phyloP scores from a whole-genome alignment of 2,113 vertebrate genomes.

The Percopsis transmontana region DNA sequence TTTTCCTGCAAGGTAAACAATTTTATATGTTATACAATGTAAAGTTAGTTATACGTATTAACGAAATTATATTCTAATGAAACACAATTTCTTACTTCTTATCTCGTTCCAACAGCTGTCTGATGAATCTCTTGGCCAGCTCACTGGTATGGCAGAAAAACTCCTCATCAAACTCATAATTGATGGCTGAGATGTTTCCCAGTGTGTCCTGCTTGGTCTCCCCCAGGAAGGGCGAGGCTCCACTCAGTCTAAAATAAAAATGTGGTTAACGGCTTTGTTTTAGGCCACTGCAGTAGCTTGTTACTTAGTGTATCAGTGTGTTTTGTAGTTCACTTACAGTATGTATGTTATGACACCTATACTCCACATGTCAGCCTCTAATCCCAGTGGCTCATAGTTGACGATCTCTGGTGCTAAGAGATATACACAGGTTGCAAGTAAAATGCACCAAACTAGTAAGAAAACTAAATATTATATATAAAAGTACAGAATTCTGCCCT shows the following conservation, averaged over 20 bases:
- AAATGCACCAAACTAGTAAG: not conserved
- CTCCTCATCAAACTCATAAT: constrained; percentile 94
- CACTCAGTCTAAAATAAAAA: constrained; percentile 83
- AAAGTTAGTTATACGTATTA: not conserved
- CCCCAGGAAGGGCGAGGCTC: constrained; percentile 94
- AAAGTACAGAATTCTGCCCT: not conserved
- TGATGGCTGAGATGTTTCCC: constrained; percentile 91
- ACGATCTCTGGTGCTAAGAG: constrained; percentile 86
- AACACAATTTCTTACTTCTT: constrained; percentile 58
- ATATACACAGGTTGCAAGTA: not conserved
- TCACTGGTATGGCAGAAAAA: constrained; percentile 96
- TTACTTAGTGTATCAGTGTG: not conserved
- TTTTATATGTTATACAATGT: not conserved
- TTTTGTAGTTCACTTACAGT: constrained; percentile 81
- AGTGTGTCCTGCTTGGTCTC: constrained; percentile 95
- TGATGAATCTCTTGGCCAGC: constrained; percentile 92
- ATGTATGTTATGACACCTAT: constrained; percentile 98
- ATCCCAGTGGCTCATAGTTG: constrained; percentile 93
- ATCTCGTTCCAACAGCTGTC: constrained; percentile 89
- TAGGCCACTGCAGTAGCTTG: not conserved
- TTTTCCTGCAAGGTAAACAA: constrained; percentile 81
- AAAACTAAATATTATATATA: not conserved
- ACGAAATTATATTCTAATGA: not conserved
- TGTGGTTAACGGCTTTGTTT: not conserved
- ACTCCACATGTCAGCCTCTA: constrained; percentile 97